Conservation (phyloP, 2,797 vertebrate species). For the Characodon lateralis region DNA sequence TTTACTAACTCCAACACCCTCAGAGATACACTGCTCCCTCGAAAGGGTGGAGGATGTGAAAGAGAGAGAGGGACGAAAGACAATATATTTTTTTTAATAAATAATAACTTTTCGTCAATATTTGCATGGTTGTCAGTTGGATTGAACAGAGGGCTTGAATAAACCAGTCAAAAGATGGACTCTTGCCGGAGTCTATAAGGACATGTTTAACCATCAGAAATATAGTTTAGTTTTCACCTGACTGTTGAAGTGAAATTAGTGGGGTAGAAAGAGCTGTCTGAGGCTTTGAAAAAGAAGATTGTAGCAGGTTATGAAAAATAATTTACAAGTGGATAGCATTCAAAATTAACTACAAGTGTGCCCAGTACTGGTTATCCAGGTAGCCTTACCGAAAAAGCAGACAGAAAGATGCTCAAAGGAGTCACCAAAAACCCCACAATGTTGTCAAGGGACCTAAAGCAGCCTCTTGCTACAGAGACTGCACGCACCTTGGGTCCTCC, state of each 20-base stretch:
- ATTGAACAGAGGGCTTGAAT: not conserved
- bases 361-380: not conserved
- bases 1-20: slow-evolving; percentile 38
- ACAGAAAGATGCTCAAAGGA: too few species aligned
- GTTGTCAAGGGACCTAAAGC: not conserved
- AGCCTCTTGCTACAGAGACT: too few species aligned
- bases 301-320: not conserved
- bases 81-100: not conserved
- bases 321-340: not conserved
- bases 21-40: slow-evolving; percentile 7
- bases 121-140: not conserved
- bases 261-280: not conserved
- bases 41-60: not conserved
- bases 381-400: not conserved
- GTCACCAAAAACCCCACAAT: not conserved
- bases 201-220: not conserved
- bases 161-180: not conserved
- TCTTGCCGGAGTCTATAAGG: not conserved
- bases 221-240: not conserved
- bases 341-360: not conserved
- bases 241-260: not conserved
- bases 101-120: not conserved
- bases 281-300: not conserved
- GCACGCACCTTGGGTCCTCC: too few species aligned
- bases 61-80: not conserved